Evolutionary conservation across 2,113 vertebrate species (phyloP), one percentile per base, ranked within the genome.

Genomic region (Haliaeetus leucogaster): DNA sequence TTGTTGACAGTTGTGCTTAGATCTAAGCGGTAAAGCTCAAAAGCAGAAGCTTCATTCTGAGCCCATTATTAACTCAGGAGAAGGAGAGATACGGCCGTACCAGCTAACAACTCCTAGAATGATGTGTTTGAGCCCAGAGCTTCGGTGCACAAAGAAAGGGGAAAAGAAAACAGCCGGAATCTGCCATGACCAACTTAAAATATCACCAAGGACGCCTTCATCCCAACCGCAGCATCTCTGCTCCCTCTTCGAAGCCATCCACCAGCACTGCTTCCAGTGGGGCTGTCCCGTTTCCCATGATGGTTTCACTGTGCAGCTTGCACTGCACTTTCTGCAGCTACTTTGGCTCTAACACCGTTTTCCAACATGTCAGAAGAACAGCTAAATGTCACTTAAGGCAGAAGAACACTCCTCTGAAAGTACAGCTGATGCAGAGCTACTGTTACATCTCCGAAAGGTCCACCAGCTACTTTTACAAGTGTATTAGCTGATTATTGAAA

Each of bases 301-400:
- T 17, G 16, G 40, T 89, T 63, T 83, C 66, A 23, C 71, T 38
- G 8, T 25, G 68, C 87, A 72, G 77, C 78, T 52, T 55, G 20
- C 50, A 36, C 42, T 27, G 22, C 23, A 8, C n/a, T 81, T 91
- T 79, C 89, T 96, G 82, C 93, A 95, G 90, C 93, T 92, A 70
- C 79, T 88, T 92, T n/a, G 74, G 79, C 89, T 96, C 96, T 88
- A 32, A 66, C 87, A 79, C 61, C 81, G 63, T 93, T 94, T 94
- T 90, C 91, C 90, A 92, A 79, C 63, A 72, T 27, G 34, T 27
- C 42, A 10, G 65, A 94, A 34, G 76, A 93, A 81, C 12, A 95
- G 71, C 32, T 86, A 63, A 36, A 85, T 29, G 61, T 79, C 79
- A 66, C 50, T 65, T 76, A 76, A 67, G 80, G 58, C 90, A 61